phyloP scores from a whole-genome alignment of 2,888 invertebrate genomes.

The Itoplectis maculator region DNA sequence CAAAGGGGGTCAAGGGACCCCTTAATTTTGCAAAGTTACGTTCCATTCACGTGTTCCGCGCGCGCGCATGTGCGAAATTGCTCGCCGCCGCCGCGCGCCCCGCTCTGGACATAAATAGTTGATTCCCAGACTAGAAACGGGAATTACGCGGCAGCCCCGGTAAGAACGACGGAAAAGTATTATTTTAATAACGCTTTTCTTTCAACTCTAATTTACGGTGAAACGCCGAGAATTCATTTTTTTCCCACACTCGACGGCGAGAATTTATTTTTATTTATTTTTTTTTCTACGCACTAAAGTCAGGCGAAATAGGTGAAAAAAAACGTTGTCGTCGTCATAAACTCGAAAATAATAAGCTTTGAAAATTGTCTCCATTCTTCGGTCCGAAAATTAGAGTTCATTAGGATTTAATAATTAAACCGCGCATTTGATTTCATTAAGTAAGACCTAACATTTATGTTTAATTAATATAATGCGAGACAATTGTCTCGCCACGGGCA shows the following conservation, averaged over 20 bases:
- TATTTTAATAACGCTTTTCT: no score
- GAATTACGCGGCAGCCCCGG: no score
- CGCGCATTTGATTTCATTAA: background rate
- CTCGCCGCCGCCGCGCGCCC: background rate
- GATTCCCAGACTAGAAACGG: background rate
- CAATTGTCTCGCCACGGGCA: constrained; percentile 49
- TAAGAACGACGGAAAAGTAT: no score
- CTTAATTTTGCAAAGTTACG: background rate
- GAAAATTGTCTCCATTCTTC: background rate
- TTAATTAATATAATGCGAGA: constrained; percentile 34
- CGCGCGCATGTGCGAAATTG: background rate
- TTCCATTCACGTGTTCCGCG: background rate
- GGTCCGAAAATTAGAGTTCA: background rate
- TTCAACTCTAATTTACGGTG: no score
- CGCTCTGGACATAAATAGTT: background rate
- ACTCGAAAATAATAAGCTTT: no score
- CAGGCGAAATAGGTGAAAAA: no score
- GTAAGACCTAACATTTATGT: constrained; percentile 8
- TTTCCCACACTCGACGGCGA: no score
- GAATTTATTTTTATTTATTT: no score
- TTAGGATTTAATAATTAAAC: background rate
- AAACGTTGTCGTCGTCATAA: no score
- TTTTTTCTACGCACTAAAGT: no score
- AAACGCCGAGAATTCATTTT: no score
- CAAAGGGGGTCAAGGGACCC: background rate